Base-by-base conservation (phyloP, 2,113 vertebrate genomes). In the Hyperopisus bebe region DNA sequence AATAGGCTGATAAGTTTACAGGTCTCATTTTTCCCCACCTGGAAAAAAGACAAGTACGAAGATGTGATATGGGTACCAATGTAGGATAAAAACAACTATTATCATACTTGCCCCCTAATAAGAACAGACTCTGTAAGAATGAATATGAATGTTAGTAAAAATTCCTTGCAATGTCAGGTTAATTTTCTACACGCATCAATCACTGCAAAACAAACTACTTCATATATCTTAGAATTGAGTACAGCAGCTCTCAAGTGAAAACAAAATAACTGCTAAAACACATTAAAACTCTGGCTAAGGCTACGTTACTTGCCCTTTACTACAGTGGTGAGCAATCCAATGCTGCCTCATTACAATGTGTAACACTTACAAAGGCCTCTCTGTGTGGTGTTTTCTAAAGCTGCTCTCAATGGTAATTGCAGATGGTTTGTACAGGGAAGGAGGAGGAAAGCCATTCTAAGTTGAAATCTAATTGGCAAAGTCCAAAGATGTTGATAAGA, bases 401-500 rank as follows among this genome's bases (percentile, higher is more conserved):
- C 70, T 42, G 80, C 88, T 46, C 88, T 85, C 90, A 83, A 88
- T 88, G 47, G 86, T 90, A 90, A 91, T 89, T 90, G 87, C 90
- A 89, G 50, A 88, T 87, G 87, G 77, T 90, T 87, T 83, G 70
- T 88, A 89, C 62, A 89, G 74, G 85, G 88, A 87, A 86, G 77
- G 82, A 89, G 82, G 31, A 35, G 90, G 62, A 89, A 90, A 82
- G 85, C 92, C 89, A 91, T 91, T 88, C 91, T 91, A 91, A 90
- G 91, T 91, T 91, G 86, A 91, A 91, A 91, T 92, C 89, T 92
- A 92, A 91, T 92, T 92, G 91, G 83, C 89, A 87, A 70, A 88
- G 91, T 93, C 93, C 91, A 86, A 93, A 91, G 89, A 91, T 87
- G 88, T 82, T 85, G 90, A 93, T 91, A 92, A 93, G 90, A 48